Evolutionary conservation across 2,797 vertebrate genomes (phyloP).

Genomic region (Chaenodraco wilsoni): DNA sequence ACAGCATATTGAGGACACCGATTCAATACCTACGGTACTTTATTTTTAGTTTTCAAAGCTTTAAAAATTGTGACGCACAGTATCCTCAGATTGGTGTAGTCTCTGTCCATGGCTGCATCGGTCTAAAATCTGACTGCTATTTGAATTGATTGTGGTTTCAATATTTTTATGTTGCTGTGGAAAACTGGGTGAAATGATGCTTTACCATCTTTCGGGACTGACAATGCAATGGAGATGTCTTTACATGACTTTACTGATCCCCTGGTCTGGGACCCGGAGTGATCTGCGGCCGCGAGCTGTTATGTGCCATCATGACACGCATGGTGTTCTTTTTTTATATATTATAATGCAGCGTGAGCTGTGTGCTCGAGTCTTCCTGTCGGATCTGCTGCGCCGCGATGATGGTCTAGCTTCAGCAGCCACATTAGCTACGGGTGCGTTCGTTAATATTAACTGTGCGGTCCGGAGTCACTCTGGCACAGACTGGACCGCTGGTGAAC

Average conservation of each 20-base stretch:
- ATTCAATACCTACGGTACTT: slow-evolving; percentile 78
- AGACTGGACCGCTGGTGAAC: too few species aligned
- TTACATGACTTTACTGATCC: slow-evolving; percentile 86
- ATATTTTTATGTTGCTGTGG: slow-evolving; percentile 31
- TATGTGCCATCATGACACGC: too few species aligned
- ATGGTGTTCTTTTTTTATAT: too few species aligned
- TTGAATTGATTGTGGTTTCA: slow-evolving; percentile 35
- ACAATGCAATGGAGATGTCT: slow-evolving; percentile 88
- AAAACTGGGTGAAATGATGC: slow-evolving; percentile 92
- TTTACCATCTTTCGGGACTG: slow-evolving; percentile 99
- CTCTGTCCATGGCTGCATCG: slow-evolving; percentile 87
- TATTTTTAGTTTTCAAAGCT: slow-evolving; percentile 52
- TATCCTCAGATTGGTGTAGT: slow-evolving; percentile 74
- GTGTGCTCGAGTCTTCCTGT: too few species aligned
- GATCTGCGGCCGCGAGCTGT: too few species aligned
- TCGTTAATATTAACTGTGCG: too few species aligned
- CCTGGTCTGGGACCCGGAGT: too few species aligned
- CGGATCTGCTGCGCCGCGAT: too few species aligned
- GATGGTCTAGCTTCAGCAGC: too few species aligned
- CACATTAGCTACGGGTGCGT: too few species aligned
- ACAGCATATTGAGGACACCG: slow-evolving; percentile 84
- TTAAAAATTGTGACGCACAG: slow-evolving; percentile 25
- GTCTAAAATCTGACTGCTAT: slow-evolving; percentile 56
- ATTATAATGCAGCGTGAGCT: too few species aligned
- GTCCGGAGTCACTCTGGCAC: too few species aligned